Base-by-base conservation (phyloP, 2,888 invertebrate species). In the Drosophila prostipennis region DNA sequence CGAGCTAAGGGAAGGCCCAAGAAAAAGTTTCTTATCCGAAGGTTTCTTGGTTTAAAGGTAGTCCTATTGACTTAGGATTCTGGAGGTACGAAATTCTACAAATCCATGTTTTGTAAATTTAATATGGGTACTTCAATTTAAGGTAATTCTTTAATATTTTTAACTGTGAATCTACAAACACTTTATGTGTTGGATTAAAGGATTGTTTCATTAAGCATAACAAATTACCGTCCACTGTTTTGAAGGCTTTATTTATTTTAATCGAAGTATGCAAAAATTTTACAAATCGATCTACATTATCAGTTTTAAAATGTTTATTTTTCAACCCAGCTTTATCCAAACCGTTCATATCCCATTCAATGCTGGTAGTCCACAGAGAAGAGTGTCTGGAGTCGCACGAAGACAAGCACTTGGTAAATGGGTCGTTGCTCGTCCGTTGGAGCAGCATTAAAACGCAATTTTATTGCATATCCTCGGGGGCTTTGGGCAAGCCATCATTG, bases 371-470 rank as follows among this genome's bases (percentile, higher is more conserved):
- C 3, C 26, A 5, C 3, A 34, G 16, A 54, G 42, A 34, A 23
- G 36, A 13, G 29, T 29, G 45, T 16, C 43, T n/a, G 34, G 11
- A 34, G 13, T 34, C 34, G 23, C 6, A 36, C 8, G 7, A 45
- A 26, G 26, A 39, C 63, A 46, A 14, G 46, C 56, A 51, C 68
- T 56, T 56, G 8, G 57, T 46, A 68, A 60, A 72, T 52, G 67
- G 58, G 76, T 67, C 57, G 45, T 65, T 63, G 58, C 60, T 69
- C 69, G 71, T 37, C 71, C 69, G 64, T 73, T 83, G 67, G 61
- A 70, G 71, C 72, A 74, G 85, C 85, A 85, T 78, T 81, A 81
- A 85, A 79, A 82, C 82, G 80, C 80, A 85, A 79, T 85, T 85
- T 81, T 84, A 81, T 84, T 79, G 85, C 81, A 81, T 76, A 77